phyloP scores from a whole-genome alignment of 2,888 invertebrate species.

The Netelia melanura region DNA sequence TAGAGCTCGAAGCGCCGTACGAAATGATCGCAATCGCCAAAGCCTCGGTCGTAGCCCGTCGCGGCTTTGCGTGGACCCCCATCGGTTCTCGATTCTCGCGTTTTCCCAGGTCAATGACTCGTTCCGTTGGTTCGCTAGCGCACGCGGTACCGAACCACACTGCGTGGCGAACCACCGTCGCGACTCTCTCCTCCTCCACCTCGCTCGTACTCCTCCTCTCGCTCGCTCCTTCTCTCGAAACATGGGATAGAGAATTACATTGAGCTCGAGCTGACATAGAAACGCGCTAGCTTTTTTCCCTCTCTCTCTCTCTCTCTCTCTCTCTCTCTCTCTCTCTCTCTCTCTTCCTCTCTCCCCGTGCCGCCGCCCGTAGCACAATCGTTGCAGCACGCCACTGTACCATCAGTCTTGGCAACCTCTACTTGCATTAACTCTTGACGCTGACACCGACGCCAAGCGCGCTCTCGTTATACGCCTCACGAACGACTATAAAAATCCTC shows the following conservation, averaged over 20 bases:
- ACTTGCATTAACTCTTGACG: constrained; percentile 59
- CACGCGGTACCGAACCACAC: constrained; percentile 70
- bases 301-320: background rate
- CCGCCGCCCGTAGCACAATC: constrained; percentile 44
- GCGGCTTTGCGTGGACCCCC: constrained; percentile 58
- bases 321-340: constrained; percentile 20
- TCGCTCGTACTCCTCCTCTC: constrained; percentile 27
- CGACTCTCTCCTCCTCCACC: constrained; percentile 23
- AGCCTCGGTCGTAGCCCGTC: constrained; percentile 47
- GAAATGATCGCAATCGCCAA: constrained; percentile 58
- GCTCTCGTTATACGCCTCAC: constrained; percentile 40
- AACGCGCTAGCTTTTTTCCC: constrained; percentile 31
- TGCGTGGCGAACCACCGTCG: constrained; percentile 66
- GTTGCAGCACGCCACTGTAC: constrained; percentile 74
- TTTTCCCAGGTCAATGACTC: constrained; percentile 79
- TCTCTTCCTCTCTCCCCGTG: constrained; percentile 33
- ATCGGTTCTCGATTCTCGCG: constrained; percentile 72
- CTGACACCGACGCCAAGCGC: constrained; percentile 51
- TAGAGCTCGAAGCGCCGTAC: constrained; percentile 25
- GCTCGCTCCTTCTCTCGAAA: constrained; percentile 48
- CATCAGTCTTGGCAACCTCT: constrained; percentile 71
- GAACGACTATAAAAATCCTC: constrained; percentile 38
- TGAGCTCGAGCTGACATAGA: constrained; percentile 47
- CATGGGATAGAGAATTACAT: constrained; percentile 33
- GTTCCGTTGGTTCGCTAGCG: constrained; percentile 69